Evolutionary conservation across 1,140 invertebrate genomes (phyloP).

Genomic region (Drosophila ananassae): DNA sequence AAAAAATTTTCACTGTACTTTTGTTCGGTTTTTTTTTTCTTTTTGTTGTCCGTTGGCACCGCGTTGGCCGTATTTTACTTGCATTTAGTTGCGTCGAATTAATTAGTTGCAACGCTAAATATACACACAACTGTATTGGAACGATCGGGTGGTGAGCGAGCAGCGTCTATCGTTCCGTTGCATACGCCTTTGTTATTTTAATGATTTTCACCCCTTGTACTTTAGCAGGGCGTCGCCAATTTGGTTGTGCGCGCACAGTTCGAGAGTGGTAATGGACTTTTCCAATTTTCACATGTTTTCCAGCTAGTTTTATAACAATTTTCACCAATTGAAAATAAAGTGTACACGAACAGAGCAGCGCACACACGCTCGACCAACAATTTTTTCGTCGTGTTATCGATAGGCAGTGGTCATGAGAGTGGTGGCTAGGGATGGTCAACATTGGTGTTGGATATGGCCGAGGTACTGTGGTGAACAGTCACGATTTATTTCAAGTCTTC

Average conservation of each 20-base stretch:
- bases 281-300: conserved; percentile 65
- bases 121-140: conserved; percentile 39
- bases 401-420: conserved; percentile 24
- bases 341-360: conserved; percentile 56
- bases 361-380: conserved; percentile 54
- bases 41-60: conserved; percentile 21
- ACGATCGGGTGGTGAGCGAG: conserved; percentile 25
- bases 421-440: conserved; percentile 32
- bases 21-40: conserved; percentile 31
- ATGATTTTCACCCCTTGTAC: conserved; percentile 24
- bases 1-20: conserved; percentile 76
- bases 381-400: conserved; percentile 58
- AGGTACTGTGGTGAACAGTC: not conserved
- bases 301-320: conserved; percentile 67
- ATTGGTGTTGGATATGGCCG: not conserved
- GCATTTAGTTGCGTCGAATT: conserved; percentile 52
- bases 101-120: conserved; percentile 40
- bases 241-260: conserved; percentile 22
- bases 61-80: conserved; percentile 52
- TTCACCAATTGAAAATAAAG: conserved; percentile 58
- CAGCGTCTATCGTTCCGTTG: conserved; percentile 45
- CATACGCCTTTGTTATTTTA: conserved; percentile 72
- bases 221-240: conserved; percentile 15
- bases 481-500: not conserved
- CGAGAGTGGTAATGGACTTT: conserved; percentile 6